Percentiles rank a stretch among this genome's conserved stretches.
Evolutionary conservation across 2,888 invertebrate genomes (phyloP).

Genomic region (Eilema griseolum): DNA sequence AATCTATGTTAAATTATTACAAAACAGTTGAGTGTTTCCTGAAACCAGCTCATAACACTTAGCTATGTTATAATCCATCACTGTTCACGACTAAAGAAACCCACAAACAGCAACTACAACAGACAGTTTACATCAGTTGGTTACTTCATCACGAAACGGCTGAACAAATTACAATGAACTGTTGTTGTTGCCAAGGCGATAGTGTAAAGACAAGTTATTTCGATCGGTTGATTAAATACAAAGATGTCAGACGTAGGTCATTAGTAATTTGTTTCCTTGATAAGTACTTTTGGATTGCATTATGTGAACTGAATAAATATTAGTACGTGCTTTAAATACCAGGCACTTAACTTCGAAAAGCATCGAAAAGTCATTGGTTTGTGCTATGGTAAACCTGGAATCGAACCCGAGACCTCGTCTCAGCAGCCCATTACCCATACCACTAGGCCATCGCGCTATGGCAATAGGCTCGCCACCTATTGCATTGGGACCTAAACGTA

Average conservation of each 20-base stretch:
- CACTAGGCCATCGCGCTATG: too few species aligned
- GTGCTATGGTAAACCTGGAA: too few species aligned
- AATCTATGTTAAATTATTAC: not conserved
- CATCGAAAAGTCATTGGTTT: too few species aligned
- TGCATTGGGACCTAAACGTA: too few species aligned
- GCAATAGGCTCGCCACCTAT: too few species aligned
- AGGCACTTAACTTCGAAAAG: too few species aligned
- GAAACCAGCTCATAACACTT: not conserved
- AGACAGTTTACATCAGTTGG: not conserved
- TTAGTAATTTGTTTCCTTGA: not conserved
- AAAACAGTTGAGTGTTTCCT: not conserved
- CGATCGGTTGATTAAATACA: not conserved
- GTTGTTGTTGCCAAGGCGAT: not conserved
- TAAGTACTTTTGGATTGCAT: not conserved
- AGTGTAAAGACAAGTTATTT: not conserved
- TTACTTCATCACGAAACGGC: not conserved
- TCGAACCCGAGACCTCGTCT: too few species aligned
- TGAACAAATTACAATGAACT: conserved; percentile 1
- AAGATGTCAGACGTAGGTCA: conserved; percentile 1
- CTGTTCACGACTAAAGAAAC: not conserved
- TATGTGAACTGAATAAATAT: not conserved
- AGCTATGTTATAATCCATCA: not conserved
- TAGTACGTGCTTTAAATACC: not conserved
- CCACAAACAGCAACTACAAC: not conserved
- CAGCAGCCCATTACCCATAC: too few species aligned